phyloP scores from a whole-genome alignment of 1,140 invertebrate species.

The Pinna nobilis region DNA sequence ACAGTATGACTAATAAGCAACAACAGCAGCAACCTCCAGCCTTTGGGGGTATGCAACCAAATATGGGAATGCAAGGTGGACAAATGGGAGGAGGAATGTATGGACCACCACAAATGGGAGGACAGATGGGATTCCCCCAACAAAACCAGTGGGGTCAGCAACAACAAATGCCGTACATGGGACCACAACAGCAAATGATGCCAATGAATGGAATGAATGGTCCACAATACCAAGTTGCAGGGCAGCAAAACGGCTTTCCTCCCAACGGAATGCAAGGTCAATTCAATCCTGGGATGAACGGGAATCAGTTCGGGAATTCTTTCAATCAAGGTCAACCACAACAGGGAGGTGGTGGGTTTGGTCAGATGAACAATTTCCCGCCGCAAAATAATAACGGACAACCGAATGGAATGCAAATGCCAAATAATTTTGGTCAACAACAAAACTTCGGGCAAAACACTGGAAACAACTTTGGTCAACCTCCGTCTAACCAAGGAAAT shows the following conservation, averaged over 20 bases:
- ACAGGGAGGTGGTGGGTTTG: slow-evolving; percentile 8
- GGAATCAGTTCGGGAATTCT: neutral
- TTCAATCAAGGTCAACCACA: slow-evolving; percentile 5
- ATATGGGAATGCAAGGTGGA: slow-evolving; percentile 10
- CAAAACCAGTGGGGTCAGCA: neutral
- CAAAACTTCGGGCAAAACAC: slow-evolving; percentile 9
- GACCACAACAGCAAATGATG: too few relatives aligned
- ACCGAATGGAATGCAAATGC: neutral
- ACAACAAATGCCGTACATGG: neutral
- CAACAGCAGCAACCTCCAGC: too few relatives aligned
- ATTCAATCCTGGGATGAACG: neutral
- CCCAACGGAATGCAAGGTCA: neutral
- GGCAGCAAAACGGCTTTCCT: neutral
- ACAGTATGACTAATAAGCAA: too few relatives aligned
- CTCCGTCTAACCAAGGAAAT: neutral
- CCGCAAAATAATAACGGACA: slow-evolving; percentile 4
- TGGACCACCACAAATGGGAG: neutral
- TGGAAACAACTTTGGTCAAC: neutral
- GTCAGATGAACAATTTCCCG: slow-evolving; percentile 7
- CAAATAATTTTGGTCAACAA: slow-evolving; percentile 12
- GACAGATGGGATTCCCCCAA: slow-evolving; percentile 3
- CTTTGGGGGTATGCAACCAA: slow-evolving; percentile 6
- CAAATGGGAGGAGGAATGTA: slow-evolving; percentile 6
- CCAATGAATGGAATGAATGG: slow-evolving; percentile 4
- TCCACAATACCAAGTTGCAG: slow-evolving; percentile 5